Evolutionary conservation across 2,888 invertebrate species (phyloP), one percentile per base, ranked within the genome.

Genomic region (Magallana nippona): DNA sequence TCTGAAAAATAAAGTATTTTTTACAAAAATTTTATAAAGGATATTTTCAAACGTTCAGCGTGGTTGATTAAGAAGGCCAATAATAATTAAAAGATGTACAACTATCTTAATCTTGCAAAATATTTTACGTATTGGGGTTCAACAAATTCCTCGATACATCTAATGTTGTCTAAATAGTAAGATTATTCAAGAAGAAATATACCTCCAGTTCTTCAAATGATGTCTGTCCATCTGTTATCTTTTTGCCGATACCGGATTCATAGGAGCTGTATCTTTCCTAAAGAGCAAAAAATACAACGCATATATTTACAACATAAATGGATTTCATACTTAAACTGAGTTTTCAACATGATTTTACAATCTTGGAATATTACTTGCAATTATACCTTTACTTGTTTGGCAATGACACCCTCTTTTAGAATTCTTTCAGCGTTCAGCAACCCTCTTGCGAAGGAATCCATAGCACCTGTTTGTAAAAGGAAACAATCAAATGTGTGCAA

Each of bases 231-330:
- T 94, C 94, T 55, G 95, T 94, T 44, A 96, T 94, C 79, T 96
- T 95, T 44, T 95, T 94, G 17, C 96, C 96, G 89, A 96, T 95
- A 19, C 96, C 96, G 89, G 95, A 95, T 87, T 95, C 93, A 93
- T 95, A 96, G 22, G 95, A 94, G 0, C 94, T 93, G 92, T 96
- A 96, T 22, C 96, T 94, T 94, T 96, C 95, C 96, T 96, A 94
- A 0, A 89, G 87, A n/a, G 1, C 1, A 8, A 44, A 5, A 44
- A 44, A 5, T 44, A 44, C 8, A 8, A 44, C 44, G 44, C 44
- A 60, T 60, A 60, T n/a, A 60, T 60, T 19, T 44, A 8, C 3
- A 44, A 44, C 44, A 44, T 8, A 3, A 44, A 44, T 44, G 8
- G 3, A 5, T 44, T 8, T 3, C 44, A 44, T 44, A 44, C 5